These are phyloP conservation scores for Aurelia aurita DNA, from an alignment of 30 jellyfish, hydroid and myxozoan genomes.

Conservation along the genomic window DNA sequence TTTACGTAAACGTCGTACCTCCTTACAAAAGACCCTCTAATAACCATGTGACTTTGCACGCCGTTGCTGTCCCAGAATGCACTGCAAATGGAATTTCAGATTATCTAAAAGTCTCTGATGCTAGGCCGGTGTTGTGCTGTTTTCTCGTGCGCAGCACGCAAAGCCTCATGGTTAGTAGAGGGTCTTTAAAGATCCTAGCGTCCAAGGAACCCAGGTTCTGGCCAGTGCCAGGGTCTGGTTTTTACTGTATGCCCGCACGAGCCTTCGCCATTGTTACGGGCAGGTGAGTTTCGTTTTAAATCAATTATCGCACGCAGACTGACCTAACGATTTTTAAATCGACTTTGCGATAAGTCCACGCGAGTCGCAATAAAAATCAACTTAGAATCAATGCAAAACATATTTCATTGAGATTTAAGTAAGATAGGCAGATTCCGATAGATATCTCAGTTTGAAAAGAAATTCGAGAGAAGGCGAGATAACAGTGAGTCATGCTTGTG, in stretches of 20 bases:
- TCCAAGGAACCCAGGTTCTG: too few species aligned
- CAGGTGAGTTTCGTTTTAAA: slow-evolving; percentile 52
- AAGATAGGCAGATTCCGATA: slow-evolving; percentile 64
- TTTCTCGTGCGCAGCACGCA: too few species aligned
- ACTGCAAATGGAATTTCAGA: too few species aligned
- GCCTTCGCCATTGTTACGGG: slow-evolving; percentile 25
- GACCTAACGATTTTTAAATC: slow-evolving; percentile 78
- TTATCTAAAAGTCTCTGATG: too few species aligned
- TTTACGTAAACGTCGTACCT: too few species aligned
- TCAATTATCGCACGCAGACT: slow-evolving; percentile 62
- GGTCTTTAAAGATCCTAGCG: too few species aligned
- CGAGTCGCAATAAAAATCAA: slow-evolving; percentile 61
- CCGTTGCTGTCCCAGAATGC: too few species aligned
- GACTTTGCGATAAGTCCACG: slow-evolving; percentile 59
- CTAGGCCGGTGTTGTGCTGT: too few species aligned
- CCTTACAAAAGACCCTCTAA: too few species aligned
- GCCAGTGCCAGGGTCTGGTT: too few species aligned
- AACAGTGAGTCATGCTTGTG: neutral
- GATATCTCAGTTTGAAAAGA: slow-evolving; percentile 34
- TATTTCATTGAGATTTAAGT: slow-evolving; percentile 4
- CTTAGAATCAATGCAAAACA: slow-evolving; percentile 58
- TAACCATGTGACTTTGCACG: too few species aligned
- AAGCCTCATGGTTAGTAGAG: too few species aligned
- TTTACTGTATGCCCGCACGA: neutral
- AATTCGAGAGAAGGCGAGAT: neutral